A percentile compares a stretch with the other conserved stretches of the same genome.
These are phyloP conservation scores for Stichopus horrens DNA, from an alignment of 53 echinoderm and acorn worm species.

Conservation along the genomic window DNA sequence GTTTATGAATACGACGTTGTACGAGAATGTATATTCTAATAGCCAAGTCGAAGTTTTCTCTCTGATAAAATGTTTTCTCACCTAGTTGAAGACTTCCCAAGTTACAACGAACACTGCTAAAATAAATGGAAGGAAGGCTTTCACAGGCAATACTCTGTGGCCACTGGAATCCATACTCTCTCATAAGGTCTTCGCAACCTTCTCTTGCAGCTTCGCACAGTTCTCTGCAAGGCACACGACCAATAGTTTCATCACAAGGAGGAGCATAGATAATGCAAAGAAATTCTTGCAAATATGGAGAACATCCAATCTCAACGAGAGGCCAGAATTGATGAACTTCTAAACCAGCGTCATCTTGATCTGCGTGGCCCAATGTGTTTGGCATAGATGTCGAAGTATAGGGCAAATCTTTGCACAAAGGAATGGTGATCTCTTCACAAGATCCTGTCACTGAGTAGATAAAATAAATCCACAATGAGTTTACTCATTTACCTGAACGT, in stretches of 20 bases:
- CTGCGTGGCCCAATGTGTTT: background rate
- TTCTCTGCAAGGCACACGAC: background rate
- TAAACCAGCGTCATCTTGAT: background rate
- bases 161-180: background rate
- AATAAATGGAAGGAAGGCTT: background rate
- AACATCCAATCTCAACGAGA: background rate
- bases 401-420: background rate
- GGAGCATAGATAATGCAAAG: constrained; percentile 2
- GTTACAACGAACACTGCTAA: background rate
- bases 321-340: constrained; percentile 31
- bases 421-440: constrained; percentile 2
- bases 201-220: background rate
- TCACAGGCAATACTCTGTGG: background rate
- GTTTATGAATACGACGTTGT: no score
- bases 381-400: background rate
- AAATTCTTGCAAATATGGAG: constrained; percentile 22
- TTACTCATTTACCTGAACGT: no score
- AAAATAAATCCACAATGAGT: no score
- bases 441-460: background rate
- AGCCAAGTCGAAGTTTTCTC: no score
- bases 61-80: background rate
- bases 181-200: constrained; percentile 7
- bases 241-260: background rate
- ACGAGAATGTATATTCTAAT: no score
- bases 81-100: background rate